These are phyloP conservation scores for Manis crassicaudata DNA, from an alignment of 2,797 vertebrate genomes.

Conservation along the genomic window DNA sequence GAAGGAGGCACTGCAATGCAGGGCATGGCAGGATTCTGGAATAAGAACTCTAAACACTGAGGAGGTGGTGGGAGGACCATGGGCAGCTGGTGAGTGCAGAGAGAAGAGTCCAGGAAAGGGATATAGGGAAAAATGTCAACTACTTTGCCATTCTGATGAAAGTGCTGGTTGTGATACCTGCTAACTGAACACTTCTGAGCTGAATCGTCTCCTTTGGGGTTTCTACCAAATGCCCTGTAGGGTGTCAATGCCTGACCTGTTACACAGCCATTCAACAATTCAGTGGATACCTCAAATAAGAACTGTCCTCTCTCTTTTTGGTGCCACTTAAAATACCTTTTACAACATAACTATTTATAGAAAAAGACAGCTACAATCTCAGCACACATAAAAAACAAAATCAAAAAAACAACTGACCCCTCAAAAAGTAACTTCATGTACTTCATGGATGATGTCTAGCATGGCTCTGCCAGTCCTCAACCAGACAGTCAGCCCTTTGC, in stretches of 20 bases:
- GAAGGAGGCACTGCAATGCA: too few relatives aligned
- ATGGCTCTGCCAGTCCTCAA: not conserved
- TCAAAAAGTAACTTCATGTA: not conserved
- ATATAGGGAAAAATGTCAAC: not conserved
- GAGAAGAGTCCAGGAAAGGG: not conserved
- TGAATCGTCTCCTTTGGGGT: not conserved
- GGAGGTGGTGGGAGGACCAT: not conserved
- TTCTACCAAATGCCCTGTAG: not conserved
- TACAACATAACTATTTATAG: not conserved
- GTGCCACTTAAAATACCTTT: constrained; percentile 9
- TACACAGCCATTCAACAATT: not conserved
- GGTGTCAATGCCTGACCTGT: not conserved
- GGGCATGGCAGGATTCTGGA: not conserved
- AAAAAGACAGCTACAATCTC: not conserved
- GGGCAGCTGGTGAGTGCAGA: not conserved
- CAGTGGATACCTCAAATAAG: not conserved
- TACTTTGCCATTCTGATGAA: not conserved
- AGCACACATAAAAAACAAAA: not conserved
- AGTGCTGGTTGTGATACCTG: too few relatives aligned
- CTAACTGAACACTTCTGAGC: not conserved
- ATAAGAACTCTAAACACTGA: not conserved
- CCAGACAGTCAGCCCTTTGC: not conserved
- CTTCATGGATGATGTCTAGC: not conserved
- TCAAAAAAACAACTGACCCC: not conserved
- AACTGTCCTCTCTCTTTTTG: not conserved